A percentile compares a stretch with the other conserved stretches of the same genome.
Evolutionary conservation across 2,888 invertebrate species (phyloP).

Genomic region (Steromphala cineraria): DNA sequence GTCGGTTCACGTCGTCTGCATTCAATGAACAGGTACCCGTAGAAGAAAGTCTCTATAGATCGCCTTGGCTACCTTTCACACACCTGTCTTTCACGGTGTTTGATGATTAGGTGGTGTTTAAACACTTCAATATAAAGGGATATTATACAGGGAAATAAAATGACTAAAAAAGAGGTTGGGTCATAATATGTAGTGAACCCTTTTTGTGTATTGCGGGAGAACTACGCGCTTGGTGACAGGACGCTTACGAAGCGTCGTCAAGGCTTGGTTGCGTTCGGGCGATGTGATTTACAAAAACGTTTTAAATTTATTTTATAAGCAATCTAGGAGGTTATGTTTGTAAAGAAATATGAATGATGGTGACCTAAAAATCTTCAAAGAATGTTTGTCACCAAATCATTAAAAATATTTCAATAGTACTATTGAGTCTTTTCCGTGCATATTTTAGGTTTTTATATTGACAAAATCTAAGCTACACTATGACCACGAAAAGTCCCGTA

Average conservation of each 20-base stretch:
- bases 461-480: no score
- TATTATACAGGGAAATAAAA: background rate
- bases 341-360: no score
- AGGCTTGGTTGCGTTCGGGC: background rate
- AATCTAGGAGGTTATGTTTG: no score
- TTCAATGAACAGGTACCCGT: background rate
- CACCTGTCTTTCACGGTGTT: background rate
- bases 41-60: background rate
- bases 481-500: no score
- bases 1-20: background rate
- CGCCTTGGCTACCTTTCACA: background rate
- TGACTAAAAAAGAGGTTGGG: background rate
- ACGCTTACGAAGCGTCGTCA: background rate
- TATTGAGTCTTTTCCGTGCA: no score
- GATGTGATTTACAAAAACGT: background rate
- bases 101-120: background rate
- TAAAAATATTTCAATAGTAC: no score
- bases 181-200: background rate
- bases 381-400: no score
- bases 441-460: no score
- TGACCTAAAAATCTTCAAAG: no score
- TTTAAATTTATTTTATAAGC: background rate
- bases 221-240: slow-evolving; percentile 11
- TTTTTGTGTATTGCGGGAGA: background rate
- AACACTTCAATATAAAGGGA: background rate